Evolutionary conservation across 2,113 vertebrate species (phyloP).

Genomic region (Urocolius indicus): DNA sequence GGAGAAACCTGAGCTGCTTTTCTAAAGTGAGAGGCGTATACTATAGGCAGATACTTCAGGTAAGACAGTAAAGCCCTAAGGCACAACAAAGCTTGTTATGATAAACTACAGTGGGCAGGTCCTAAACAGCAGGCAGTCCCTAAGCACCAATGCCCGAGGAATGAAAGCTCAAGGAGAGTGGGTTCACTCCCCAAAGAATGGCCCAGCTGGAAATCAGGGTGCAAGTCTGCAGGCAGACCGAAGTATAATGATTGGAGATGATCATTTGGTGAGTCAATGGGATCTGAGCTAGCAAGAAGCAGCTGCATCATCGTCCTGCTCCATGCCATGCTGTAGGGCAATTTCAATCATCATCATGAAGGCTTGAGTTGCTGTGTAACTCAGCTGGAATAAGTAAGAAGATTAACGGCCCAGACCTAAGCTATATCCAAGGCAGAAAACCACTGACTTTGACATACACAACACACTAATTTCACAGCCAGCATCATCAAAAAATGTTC

Average conservation of each 20-base stretch:
- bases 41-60: neutral
- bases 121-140: neutral
- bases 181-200: neutral
- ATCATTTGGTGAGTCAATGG: neutral
- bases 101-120: neutral
- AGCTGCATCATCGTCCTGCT: neutral
- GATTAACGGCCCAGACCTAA: slow-evolving; percentile 44
- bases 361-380: slow-evolving; percentile 14
- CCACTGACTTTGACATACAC: slow-evolving; percentile 25
- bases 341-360: slow-evolving; percentile 24
- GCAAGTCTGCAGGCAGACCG: neutral
- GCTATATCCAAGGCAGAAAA: slow-evolving; percentile 40
- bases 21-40: neutral
- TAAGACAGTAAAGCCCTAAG: neutral
- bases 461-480: slow-evolving; percentile 50
- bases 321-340: neutral
- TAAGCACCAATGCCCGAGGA: neutral
- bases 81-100: neutral
- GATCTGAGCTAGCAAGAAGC: neutral
- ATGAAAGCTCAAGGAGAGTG: neutral
- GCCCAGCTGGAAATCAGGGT: neutral
- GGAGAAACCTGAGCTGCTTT: neutral
- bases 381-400: slow-evolving; percentile 39
- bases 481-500: slow-evolving; percentile 17
- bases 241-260: neutral